A percentile compares a stretch with the other conserved stretches of the same genome.
Evolutionary conservation across 2,888 invertebrate genomes (phyloP).

Genomic region (Papilio protenor): DNA sequence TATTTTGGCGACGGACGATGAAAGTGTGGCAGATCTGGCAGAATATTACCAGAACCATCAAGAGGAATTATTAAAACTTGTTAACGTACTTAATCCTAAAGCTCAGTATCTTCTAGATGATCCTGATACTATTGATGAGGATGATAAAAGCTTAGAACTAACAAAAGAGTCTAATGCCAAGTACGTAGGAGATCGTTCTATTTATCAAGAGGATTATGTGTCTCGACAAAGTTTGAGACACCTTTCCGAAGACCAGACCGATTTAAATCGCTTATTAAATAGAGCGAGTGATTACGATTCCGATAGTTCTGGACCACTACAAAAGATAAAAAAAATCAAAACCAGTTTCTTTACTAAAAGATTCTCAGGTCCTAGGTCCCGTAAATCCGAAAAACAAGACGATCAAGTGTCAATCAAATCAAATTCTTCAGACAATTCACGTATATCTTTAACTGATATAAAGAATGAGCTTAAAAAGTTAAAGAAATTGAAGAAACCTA

Average conservation of each 20-base stretch:
- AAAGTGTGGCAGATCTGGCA: constrained; percentile 71
- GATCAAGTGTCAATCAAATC: constrained; percentile 82
- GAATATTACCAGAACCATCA: constrained; percentile 75
- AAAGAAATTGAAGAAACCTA: constrained; percentile 73
- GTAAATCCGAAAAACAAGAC: constrained; percentile 80
- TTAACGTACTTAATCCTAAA: constrained; percentile 73
- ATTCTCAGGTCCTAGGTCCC: constrained; percentile 85
- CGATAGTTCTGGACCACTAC: constrained; percentile 77
- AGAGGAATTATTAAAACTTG: constrained; percentile 71
- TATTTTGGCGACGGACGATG: constrained; percentile 83
- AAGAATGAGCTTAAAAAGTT: constrained; percentile 76
- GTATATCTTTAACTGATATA: constrained; percentile 73
- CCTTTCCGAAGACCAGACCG: constrained; percentile 75
- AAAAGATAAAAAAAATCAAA: constrained; percentile 86
- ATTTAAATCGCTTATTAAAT: constrained; percentile 78
- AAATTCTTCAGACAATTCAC: constrained; percentile 78
- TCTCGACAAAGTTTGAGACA: constrained; percentile 71
- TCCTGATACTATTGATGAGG: constrained; percentile 69
- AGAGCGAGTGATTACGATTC: constrained; percentile 79
- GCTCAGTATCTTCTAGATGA: constrained; percentile 71
- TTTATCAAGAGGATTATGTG: constrained; percentile 72
- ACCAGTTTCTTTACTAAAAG: constrained; percentile 85
- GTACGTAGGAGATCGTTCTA: constrained; percentile 67
- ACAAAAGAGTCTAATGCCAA: constrained; percentile 66
- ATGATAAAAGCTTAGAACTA: constrained; percentile 66